Evolutionary conservation across 2,888 invertebrate genomes (phyloP).

Genomic region (Epicampocera succincta): DNA sequence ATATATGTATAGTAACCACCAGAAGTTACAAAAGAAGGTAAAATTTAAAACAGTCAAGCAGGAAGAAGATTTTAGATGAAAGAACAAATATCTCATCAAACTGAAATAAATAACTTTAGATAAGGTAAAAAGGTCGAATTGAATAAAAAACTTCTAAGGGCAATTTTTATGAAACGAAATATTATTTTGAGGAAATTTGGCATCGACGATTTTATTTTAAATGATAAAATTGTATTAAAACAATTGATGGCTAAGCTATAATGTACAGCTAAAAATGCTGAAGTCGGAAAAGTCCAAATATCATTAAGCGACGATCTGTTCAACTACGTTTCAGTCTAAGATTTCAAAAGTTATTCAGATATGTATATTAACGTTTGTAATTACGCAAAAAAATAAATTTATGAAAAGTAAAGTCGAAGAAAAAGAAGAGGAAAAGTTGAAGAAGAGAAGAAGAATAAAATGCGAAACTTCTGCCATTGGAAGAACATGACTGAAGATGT

Average conservation of each 20-base stretch:
- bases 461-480: conserved; percentile 8
- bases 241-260: neutral
- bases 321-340: conserved; percentile 4
- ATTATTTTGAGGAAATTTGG: no score
- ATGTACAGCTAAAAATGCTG: no score
- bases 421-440: neutral
- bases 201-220: no score
- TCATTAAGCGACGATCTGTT: neutral
- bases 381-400: neutral
- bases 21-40: conserved; percentile 6
- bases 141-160: neutral
- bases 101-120: conserved; percentile 12
- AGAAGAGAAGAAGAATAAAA: neutral
- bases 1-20: conserved; percentile 1
- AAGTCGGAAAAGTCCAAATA: neutral
- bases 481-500: conserved; percentile 25
- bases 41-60: neutral
- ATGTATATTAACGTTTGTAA: neutral
- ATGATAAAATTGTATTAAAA: neutral
- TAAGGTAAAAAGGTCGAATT: conserved; percentile 2
- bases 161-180: no score
- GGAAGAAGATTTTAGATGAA: neutral
- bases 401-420: neutral
- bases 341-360: neutral
- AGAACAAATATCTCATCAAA: neutral